Evolutionary conservation across 2,113 vertebrate species (phyloP).

Genomic region (Terrapene triunguis): DNA sequence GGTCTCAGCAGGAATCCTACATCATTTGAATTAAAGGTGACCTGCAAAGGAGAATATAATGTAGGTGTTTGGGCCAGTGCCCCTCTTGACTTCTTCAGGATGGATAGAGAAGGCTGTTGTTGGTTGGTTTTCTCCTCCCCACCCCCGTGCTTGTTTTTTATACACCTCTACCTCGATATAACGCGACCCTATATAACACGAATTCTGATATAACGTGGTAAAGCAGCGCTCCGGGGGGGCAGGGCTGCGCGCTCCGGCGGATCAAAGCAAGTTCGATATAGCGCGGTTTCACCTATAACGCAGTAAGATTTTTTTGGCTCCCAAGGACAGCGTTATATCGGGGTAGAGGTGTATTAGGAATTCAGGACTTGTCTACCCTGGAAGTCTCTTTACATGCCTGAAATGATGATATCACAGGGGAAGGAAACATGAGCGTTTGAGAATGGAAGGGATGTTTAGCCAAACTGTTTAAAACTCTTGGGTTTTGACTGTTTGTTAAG

Average conservation of each 20-base stretch:
- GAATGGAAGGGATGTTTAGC: neutral
- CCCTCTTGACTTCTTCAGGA: neutral
- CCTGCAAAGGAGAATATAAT: neutral
- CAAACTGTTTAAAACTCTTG: neutral
- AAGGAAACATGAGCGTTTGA: neutral
- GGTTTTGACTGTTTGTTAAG: neutral
- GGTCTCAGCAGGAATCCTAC: neutral
- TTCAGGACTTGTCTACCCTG: neutral
- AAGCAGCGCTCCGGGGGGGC: no score
- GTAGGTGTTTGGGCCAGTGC: neutral
- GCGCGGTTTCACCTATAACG: no score
- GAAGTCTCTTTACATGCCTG: neutral
- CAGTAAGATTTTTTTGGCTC: no score
- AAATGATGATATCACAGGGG: neutral
- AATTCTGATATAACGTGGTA: no score
- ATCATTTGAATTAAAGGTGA: neutral
- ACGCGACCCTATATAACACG: no score
- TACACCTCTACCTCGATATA: no score
- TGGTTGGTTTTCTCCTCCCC: neutral
- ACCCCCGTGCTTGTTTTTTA: neutral
- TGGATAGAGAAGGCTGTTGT: neutral
- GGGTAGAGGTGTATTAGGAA: neutral
- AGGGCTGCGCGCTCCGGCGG: no score
- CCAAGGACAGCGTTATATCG: no score
- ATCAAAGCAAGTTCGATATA: no score